These are phyloP conservation scores for Lagodon rhomboides DNA, from an alignment of 2,797 vertebrate species.

Conservation along the genomic window DNA sequence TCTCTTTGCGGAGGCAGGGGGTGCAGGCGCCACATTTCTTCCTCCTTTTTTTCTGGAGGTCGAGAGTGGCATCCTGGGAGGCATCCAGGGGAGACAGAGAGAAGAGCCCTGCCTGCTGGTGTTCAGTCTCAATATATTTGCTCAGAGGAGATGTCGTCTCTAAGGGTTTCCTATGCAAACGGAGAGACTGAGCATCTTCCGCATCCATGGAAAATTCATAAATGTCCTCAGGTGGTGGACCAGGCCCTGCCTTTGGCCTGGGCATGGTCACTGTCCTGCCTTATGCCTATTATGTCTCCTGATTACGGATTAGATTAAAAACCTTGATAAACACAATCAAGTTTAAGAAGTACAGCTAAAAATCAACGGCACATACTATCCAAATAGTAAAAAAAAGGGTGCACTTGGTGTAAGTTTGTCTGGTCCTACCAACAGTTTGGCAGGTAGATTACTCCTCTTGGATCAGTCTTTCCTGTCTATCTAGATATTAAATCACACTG, in stretches of 20 bases:
- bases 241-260: conserved; percentile 53
- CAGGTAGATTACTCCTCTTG: conserved; percentile 14
- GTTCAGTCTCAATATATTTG: conserved; percentile 83
- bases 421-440: conserved; percentile 4
- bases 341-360: conserved; percentile 36
- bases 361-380: conserved; percentile 10
- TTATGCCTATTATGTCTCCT: conserved; percentile 30
- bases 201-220: conserved; percentile 72
- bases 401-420: conserved; percentile 1
- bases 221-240: conserved; percentile 63
- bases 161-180: conserved; percentile 52
- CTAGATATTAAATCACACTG: conserved; percentile 19
- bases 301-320: conserved; percentile 1
- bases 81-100: conserved; percentile 56
- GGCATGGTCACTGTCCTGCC: conserved; percentile 71
- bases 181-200: conserved; percentile 70
- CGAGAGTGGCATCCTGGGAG: conserved; percentile 38
- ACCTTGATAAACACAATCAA: neutral
- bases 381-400: too few species aligned
- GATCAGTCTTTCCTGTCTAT: conserved; percentile 15
- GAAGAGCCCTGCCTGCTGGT: conserved; percentile 84
- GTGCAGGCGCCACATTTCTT: conserved; percentile 89
- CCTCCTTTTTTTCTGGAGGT: conserved; percentile 86
- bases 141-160: conserved; percentile 78
- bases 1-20: conserved; percentile 88